A percentile compares a stretch with the other conserved stretches of the same genome.
These are phyloP conservation scores for Panzeria rudis DNA, from an alignment of 2,888 invertebrate species.

Conservation along the genomic window DNA sequence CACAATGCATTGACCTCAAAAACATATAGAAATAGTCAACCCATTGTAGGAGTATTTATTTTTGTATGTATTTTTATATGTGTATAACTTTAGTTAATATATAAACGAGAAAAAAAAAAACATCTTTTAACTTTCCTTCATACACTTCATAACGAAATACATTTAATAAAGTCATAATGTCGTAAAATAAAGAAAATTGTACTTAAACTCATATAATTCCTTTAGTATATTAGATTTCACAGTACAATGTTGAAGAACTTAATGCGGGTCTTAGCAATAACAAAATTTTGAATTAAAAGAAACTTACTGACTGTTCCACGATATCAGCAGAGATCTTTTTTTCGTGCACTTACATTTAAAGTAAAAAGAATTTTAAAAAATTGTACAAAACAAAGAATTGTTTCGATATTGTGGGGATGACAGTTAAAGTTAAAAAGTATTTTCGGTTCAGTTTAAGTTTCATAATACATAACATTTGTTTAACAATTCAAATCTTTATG, in stretches of 20 bases:
- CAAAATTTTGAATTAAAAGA: background rate
- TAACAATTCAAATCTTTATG: background rate
- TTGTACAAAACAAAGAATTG: too few relatives aligned
- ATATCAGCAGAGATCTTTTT: too few relatives aligned
- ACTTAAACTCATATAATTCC: slow-evolving; percentile 4
- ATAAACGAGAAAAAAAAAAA: background rate
- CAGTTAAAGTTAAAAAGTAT: background rate
- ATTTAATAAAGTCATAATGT: slow-evolving; percentile 50
- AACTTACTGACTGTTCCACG: background rate
- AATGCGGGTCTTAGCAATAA: background rate
- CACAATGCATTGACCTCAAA: slow-evolving; percentile 76
- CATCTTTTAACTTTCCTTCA: background rate
- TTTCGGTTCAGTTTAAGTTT: background rate
- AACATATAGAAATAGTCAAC: slow-evolving; percentile 40
- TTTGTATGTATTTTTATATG: background rate
- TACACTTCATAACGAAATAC: slow-evolving; percentile 34
- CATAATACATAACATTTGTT: background rate
- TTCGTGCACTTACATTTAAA: too few relatives aligned
- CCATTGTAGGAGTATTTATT: slow-evolving; percentile 9
- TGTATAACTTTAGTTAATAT: background rate
- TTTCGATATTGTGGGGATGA: too few relatives aligned
- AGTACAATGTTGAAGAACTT: slow-evolving; percentile 12
- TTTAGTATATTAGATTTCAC: slow-evolving; percentile 11
- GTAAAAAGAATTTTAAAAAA: too few relatives aligned
- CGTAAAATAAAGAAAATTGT: slow-evolving; percentile 26